Evolutionary conservation across 2,888 invertebrate genomes (phyloP), one percentile per base, ranked within the genome.

Genomic region (Diarsia rubi): DNA sequence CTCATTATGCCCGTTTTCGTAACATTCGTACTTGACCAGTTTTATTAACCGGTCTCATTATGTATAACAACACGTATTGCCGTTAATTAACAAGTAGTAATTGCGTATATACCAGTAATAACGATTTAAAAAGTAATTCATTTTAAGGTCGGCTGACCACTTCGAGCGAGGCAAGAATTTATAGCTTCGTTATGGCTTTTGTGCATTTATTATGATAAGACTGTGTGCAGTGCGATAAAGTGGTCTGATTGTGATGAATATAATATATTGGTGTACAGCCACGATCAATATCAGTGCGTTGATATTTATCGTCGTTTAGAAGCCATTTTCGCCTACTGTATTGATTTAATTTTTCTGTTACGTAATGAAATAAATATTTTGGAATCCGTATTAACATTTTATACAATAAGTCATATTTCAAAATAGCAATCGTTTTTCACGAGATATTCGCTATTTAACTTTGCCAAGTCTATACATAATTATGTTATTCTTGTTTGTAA

Each of bases 71-170:
- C 66, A n/a, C 21, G 45, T 12, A 69, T 78, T 73, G 59, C 73
- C 11, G 59, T 60, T 78, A 57, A 78, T 78, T 75, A 78, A 27
- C 24, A 21, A 52, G 67, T 59, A 42, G 66, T 75, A 62, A 74
- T 75, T 75, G 63, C 59, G 63, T 47, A 49, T 44, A 27, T 59
- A 67, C 57, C 16, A 54, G 73, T 81, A 76, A 78, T 82, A 84
- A 75, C 69, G 66, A 67, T 79, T 81, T 77, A 76, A 84, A 84
- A 84, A 78, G 79, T 86, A 84, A 81, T 86, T 76, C 59, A 66
- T 62, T 49, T 71, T 59, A 66, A 76, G 31, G 59, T 44, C 44
- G 19, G 37, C 60, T 8, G 0, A 59, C 75, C 74, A 74, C 24
- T 76, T 21, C 9, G 24, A 71, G 75, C 64, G 62, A 66, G 42